Evolutionary conservation across 2,113 vertebrate genomes (phyloP).

Genomic region (Paedocypris sp.): DNA sequence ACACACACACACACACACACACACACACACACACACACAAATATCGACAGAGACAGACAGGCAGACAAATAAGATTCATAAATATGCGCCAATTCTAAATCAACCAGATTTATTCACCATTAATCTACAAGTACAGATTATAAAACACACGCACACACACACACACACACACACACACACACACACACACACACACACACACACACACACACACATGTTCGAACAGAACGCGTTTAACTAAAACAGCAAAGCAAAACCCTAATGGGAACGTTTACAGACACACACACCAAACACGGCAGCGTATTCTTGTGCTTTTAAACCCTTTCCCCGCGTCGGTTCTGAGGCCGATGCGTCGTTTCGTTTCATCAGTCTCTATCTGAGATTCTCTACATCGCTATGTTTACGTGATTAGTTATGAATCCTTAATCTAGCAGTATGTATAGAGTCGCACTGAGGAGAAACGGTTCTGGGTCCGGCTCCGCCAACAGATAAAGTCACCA

Average conservation of each 20-base stretch:
- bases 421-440: too few species aligned
- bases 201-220: constrained; percentile 51
- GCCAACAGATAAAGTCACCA: too few species aligned
- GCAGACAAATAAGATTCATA: neutral
- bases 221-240: constrained; percentile 43
- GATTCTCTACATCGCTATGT: too few species aligned
- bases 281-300: neutral
- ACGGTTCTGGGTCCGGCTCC: too few species aligned
- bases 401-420: too few species aligned
- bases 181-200: constrained; percentile 56
- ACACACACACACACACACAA: too few species aligned
- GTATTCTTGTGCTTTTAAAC: constrained; percentile 67
- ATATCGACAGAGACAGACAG: neutral
- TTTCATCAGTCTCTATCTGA: too few species aligned
- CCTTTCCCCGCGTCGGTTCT: constrained; percentile 51
- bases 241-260: constrained; percentile 37
- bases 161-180: constrained; percentile 21
- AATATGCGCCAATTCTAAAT: neutral
- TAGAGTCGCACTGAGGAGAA: too few species aligned
- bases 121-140: constrained; percentile 14
- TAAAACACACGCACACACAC: constrained; percentile 11
- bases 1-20: too few species aligned
- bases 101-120: constrained; percentile 15
- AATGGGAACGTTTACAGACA: constrained; percentile 35
- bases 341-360: too few species aligned